Evolutionary conservation across 1,140 invertebrate species (phyloP).

Genomic region (Drosophila serrata): DNA sequence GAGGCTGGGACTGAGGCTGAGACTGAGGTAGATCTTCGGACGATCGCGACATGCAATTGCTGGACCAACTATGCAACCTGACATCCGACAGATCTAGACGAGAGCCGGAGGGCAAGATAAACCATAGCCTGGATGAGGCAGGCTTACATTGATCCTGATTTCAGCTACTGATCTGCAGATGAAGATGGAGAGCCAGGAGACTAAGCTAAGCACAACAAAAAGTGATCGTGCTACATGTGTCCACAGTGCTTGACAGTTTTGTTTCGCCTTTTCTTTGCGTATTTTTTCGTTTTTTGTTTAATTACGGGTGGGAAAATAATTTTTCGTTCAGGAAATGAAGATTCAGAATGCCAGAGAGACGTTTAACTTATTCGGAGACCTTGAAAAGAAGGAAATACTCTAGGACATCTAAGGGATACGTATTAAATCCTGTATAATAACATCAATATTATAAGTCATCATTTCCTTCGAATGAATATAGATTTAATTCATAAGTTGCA

Average conservation of each 20-base stretch:
- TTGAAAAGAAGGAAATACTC: neutral
- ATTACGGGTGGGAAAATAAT: constrained; percentile 64
- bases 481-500: neutral
- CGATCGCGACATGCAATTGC: constrained; percentile 77
- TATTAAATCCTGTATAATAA: neutral
- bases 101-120: constrained; percentile 32
- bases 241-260: constrained; percentile 73
- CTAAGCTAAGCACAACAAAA: constrained; percentile 46
- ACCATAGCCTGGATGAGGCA: constrained; percentile 50
- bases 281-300: constrained; percentile 37
- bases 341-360: constrained; percentile 44
- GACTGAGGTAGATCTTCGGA: constrained; percentile 40
- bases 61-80: constrained; percentile 74
- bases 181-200: constrained; percentile 38
- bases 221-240: constrained; percentile 80
- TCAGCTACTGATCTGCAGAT: constrained; percentile 75
- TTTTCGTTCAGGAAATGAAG: constrained; percentile 28
- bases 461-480: neutral
- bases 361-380: constrained; percentile 34
- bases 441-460: neutral
- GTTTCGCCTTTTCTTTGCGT: constrained; percentile 59
- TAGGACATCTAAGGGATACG: neutral
- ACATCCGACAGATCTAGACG: constrained; percentile 80
- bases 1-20: neutral
- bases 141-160: constrained; percentile 81